Conservation (phyloP, 2,888 invertebrate genomes). For the Brachyopa scutellaris region DNA sequence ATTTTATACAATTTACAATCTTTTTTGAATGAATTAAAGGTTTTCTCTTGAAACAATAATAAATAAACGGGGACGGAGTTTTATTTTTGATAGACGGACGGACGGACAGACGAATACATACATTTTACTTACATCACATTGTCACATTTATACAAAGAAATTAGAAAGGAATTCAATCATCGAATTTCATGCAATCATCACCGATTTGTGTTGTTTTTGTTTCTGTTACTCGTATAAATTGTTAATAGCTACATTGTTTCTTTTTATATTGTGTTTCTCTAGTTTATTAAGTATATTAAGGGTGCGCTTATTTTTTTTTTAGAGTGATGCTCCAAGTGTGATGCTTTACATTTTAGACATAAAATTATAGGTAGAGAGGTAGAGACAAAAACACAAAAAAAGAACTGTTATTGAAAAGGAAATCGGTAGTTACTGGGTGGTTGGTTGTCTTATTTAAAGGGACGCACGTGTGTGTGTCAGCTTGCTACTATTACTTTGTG, state of each 20-base stretch:
- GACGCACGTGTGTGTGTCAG: constrained; percentile 34
- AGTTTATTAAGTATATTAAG: constrained; percentile 51
- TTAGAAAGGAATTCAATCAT: not conserved
- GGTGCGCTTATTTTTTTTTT: constrained; percentile 60
- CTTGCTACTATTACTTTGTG: constrained; percentile 52
- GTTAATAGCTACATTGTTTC: constrained; percentile 60
- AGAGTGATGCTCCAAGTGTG: constrained; percentile 46
- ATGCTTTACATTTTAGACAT: constrained; percentile 31
- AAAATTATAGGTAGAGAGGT: not conserved
- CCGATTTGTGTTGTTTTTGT: constrained; percentile 25
- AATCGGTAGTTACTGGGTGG: constrained; percentile 35
- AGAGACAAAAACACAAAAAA: not conserved
- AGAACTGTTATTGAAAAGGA: constrained; percentile 15
- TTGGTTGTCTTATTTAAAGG: constrained; percentile 28
- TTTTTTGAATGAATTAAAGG: constrained; percentile 71
- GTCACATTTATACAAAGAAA: constrained; percentile 61
- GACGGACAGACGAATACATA: constrained; percentile 64
- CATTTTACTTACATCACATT: constrained; percentile 64
- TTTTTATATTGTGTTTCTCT: constrained; percentile 45
- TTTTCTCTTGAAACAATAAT: constrained; percentile 65
- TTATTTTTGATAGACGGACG: constrained; percentile 52
- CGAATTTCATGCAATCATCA: constrained; percentile 58
- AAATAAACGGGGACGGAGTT: constrained; percentile 71
- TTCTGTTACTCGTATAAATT: constrained; percentile 60
- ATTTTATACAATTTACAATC: constrained; percentile 74